phyloP scores from a whole-genome alignment of 2,797 vertebrate genomes.

The Thamnophis elegans region DNA sequence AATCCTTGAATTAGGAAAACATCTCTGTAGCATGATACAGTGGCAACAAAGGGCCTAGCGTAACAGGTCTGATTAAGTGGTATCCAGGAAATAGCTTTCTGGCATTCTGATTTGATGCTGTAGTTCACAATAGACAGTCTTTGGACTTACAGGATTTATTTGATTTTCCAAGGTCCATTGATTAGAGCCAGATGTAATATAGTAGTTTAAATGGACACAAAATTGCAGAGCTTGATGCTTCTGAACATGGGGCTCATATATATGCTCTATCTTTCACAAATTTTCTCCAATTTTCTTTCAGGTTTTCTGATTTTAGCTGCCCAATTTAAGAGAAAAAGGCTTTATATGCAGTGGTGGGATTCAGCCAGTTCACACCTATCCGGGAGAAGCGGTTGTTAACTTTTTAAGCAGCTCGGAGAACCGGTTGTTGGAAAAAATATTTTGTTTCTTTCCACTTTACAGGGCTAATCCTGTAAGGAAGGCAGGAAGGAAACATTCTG shows the following conservation, averaged over 20 bases:
- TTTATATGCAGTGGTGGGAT: no score
- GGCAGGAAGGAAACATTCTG: no score
- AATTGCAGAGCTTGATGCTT: not conserved
- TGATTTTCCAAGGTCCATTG: not conserved
- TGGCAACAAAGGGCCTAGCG: not conserved
- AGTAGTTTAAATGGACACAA: not conserved
- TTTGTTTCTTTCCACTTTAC: no score
- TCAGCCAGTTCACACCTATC: no score
- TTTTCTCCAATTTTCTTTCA: not conserved
- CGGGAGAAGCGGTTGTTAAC: no score
- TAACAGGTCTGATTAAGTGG: not conserved
- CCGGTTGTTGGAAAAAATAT: no score
- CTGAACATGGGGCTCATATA: not conserved
- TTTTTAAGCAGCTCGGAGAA: no score
- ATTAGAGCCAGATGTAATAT: not conserved
- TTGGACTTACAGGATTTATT: not conserved
- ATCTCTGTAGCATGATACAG: not conserved
- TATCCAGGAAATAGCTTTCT: not conserved
- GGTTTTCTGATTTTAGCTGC: not conserved
- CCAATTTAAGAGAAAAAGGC: not conserved
- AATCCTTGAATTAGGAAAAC: not conserved
- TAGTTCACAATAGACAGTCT: not conserved
- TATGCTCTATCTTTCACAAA: not conserved
- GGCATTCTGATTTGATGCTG: not conserved
- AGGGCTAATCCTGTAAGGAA: no score